phyloP scores from a whole-genome alignment of 1,140 invertebrate species.

The Euura lappo region DNA sequence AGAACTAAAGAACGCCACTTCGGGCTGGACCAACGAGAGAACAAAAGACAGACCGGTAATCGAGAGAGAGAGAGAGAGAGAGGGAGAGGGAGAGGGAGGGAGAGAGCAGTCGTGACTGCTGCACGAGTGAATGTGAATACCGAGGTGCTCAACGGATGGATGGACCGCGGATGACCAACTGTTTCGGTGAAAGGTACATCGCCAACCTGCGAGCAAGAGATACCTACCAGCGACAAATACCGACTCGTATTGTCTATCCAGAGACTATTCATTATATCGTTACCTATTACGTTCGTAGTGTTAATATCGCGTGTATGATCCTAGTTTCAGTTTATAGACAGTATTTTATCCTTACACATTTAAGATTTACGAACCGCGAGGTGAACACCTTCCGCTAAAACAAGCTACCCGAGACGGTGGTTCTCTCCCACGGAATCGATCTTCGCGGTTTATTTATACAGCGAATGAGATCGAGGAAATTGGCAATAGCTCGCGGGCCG shows the following conservation, averaged over 20 bases:
- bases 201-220: neutral
- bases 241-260: neutral
- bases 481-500: neutral
- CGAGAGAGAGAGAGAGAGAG: conserved; percentile 22
- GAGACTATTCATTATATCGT: conserved; percentile 1
- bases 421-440: neutral
- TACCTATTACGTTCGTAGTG: neutral
- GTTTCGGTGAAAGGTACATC: conserved; percentile 4
- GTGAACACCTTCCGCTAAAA: too few relatives aligned
- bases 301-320: neutral
- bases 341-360: too few relatives aligned
- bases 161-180: conserved; percentile 1
- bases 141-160: conserved; percentile 1
- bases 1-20: conserved; percentile 2
- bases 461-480: neutral
- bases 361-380: too few relatives aligned
- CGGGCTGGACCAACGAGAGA: neutral
- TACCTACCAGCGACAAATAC: neutral
- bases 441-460: too few relatives aligned
- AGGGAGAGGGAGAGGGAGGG: neutral
- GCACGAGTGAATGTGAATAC: neutral
- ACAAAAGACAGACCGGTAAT: neutral
- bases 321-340: too few relatives aligned
- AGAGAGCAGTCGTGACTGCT: neutral
- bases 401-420: too few relatives aligned